phyloP scores from a whole-genome alignment of 2,113 vertebrate species.

The Pseudorhombus dupliciocellatus region DNA sequence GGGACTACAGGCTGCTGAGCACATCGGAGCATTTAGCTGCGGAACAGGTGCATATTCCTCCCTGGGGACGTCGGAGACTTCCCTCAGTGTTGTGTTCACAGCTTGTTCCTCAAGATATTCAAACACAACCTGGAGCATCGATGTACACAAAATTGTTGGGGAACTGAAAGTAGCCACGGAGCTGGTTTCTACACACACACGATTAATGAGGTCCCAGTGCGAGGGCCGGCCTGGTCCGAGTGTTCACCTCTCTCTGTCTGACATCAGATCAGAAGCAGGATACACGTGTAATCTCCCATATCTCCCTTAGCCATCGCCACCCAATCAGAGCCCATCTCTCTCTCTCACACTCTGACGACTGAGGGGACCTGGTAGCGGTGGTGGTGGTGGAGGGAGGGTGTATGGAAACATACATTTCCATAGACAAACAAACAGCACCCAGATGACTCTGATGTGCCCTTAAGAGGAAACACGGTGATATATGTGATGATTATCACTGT shows the following conservation, averaged over 20 bases:
- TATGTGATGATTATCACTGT: slow-evolving; percentile 44
- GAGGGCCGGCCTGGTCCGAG: slow-evolving; percentile 22
- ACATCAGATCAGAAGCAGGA: slow-evolving; percentile 63
- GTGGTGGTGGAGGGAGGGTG: not conserved
- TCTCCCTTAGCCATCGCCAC: slow-evolving; percentile 52
- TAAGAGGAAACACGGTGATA: slow-evolving; percentile 22
- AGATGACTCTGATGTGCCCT: slow-evolving; percentile 11
- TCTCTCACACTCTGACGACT: slow-evolving; percentile 15
- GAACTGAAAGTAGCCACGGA: not conserved
- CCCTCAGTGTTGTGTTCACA: too few relatives aligned
- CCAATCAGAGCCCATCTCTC: slow-evolving; percentile 14
- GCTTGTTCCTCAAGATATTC: not conserved
- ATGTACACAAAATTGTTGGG: too few relatives aligned
- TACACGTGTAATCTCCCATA: slow-evolving; percentile 70
- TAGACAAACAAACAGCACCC: slow-evolving; percentile 33
- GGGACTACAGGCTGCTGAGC: not conserved
- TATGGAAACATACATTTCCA: slow-evolving; percentile 25
- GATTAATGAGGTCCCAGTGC: slow-evolving; percentile 48
- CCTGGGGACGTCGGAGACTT: too few relatives aligned
- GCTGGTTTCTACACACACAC: slow-evolving; percentile 11
- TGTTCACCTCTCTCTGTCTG: slow-evolving; percentile 48
- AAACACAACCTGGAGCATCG: too few relatives aligned
- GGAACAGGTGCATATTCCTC: not conserved
- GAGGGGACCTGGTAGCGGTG: slow-evolving; percentile 3
- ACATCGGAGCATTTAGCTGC: not conserved